phyloP scores from a whole-genome alignment of 2,797 vertebrate genomes.

The Acanthornis magna region DNA sequence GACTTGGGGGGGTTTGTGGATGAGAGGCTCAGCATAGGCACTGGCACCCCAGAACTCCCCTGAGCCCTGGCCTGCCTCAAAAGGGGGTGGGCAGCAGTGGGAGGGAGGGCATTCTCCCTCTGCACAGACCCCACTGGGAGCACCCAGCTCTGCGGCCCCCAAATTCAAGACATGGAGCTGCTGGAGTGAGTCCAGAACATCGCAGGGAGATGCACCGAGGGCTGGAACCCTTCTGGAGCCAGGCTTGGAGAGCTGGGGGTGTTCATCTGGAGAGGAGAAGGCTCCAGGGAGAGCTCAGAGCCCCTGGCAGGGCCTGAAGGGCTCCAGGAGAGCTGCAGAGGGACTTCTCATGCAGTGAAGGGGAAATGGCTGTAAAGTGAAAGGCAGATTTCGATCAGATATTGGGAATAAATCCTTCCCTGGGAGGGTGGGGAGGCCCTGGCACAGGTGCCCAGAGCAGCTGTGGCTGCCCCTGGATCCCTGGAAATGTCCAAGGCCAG shows the following conservation, averaged over 20 bases:
- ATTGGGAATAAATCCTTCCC: no score
- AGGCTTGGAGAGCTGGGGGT: background rate
- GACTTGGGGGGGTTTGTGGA: no score
- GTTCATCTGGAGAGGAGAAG: background rate
- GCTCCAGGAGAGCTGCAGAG: background rate
- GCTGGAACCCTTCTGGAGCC: background rate
- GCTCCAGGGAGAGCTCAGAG: background rate
- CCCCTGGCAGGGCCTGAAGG: accelerated
- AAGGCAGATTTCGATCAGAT: background rate
- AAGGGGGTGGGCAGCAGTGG: background rate
- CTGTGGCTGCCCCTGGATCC: background rate
- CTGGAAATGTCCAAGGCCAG: background rate
- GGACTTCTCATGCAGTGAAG: no score
- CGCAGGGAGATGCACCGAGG: background rate
- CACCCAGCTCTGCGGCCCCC: background rate
- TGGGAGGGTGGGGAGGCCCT: accelerated
- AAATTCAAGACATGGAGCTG: background rate
- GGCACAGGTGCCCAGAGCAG: background rate
- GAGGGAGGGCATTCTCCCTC: background rate
- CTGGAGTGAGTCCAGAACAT: accelerated
- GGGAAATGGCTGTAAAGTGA: background rate
- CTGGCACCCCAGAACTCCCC: background rate
- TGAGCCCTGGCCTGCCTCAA: background rate
- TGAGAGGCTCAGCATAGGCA: accelerated
- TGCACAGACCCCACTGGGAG: background rate